These are phyloP conservation scores for Gymnoscopelus microlampas DNA, from an alignment of 2,797 vertebrate species.

Conservation along the genomic window DNA sequence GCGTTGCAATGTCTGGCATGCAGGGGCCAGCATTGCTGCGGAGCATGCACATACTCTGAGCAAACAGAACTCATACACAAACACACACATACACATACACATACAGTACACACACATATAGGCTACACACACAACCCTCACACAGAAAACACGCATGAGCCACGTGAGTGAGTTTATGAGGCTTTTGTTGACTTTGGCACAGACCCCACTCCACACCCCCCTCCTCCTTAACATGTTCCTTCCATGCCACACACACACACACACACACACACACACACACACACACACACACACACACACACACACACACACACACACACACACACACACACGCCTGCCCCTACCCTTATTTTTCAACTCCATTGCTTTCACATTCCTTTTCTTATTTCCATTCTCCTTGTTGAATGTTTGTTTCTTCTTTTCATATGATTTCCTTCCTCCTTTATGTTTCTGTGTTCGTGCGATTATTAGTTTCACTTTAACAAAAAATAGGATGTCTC, in stretches of 20 bases:
- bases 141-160: conserved; percentile 18
- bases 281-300: conserved; percentile 6
- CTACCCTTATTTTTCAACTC: conserved; percentile 17
- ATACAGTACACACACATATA: background rate
- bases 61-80: background rate
- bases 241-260: conserved; percentile 7
- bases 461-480: conserved; percentile 21
- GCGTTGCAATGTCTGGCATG: conserved; percentile 24
- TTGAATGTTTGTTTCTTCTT: conserved; percentile 37
- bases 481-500: background rate
- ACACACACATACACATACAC: background rate
- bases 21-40: background rate
- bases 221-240: conserved; percentile 24
- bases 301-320: conserved; percentile 4
- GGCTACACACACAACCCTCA: conserved; percentile 3
- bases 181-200: conserved; percentile 51
- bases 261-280: conserved; percentile 18
- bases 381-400: conserved; percentile 10
- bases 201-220: background rate
- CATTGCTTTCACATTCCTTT: conserved; percentile 41
- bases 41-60: too few relatives aligned
- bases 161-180: conserved; percentile 36
- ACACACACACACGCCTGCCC: conserved; percentile 2
- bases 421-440: conserved; percentile 18
- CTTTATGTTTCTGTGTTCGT: conserved; percentile 30